A percentile compares a stretch with the other conserved stretches of the same genome.
phyloP scores from a whole-genome alignment of 1,140 invertebrate genomes.

The Ceratoteleas bidentatus region DNA sequence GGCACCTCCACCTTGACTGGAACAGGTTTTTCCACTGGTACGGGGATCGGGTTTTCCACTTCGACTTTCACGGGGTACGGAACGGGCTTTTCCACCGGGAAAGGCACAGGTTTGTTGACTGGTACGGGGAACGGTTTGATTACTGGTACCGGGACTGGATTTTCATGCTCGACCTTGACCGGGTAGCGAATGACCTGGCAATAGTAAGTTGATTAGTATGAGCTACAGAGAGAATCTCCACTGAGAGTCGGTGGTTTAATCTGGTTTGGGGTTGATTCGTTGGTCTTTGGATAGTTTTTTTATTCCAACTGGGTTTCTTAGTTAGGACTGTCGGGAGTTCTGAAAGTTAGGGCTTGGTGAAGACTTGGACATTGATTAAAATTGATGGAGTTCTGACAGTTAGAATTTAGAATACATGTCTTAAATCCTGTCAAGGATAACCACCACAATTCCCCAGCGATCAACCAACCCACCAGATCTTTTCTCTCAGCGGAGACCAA shows the following conservation, averaged over 20 bases:
- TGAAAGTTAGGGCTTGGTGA: too few species aligned
- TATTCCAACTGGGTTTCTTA: too few species aligned
- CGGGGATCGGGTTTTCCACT: constrained; percentile 77
- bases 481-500: too few species aligned
- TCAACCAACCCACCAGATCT: too few species aligned
- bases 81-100: constrained; percentile 82
- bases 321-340: too few species aligned
- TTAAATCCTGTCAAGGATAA: too few species aligned
- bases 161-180: constrained; percentile 83
- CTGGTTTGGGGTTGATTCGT: too few species aligned
- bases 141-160: constrained; percentile 83
- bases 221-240: neutral
- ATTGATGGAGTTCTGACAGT: too few species aligned
- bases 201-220: constrained; percentile 9
- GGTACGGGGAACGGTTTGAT: constrained; percentile 75
- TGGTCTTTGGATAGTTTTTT: too few species aligned
- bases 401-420: too few species aligned
- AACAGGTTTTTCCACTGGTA: constrained; percentile 72
- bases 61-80: constrained; percentile 84
- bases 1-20: constrained; percentile 71
- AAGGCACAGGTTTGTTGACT: constrained; percentile 82
- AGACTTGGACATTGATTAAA: too few species aligned
- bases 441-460: too few species aligned
- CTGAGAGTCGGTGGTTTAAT: neutral
- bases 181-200: constrained; percentile 71